Conservation (phyloP, 1,140 invertebrate genomes). For the Bombus waltoni region DNA sequence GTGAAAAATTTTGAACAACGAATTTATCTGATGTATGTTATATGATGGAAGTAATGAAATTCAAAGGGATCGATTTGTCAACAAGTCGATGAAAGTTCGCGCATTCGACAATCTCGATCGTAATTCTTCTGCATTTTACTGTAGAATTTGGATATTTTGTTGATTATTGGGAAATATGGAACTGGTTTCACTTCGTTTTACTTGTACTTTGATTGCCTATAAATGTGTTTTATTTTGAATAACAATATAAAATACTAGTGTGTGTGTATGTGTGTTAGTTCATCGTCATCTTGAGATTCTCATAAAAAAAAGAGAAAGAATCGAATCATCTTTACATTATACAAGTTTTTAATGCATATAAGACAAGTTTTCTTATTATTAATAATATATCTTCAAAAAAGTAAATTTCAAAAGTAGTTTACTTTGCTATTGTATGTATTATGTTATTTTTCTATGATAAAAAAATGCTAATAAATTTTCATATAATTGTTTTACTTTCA, state of each 20-base stretch:
- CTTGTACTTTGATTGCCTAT: background rate
- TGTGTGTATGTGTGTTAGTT: background rate
- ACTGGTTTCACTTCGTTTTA: background rate
- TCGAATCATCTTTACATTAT: background rate
- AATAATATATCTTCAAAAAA: background rate
- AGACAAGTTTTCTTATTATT: background rate
- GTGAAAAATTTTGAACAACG: background rate
- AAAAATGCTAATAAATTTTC: background rate
- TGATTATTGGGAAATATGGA: background rate
- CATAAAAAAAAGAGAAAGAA: background rate
- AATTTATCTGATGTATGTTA: slow-evolving; percentile 22
- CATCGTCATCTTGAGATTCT: background rate
- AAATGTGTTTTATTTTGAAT: background rate
- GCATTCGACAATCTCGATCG: slow-evolving; percentile 47
- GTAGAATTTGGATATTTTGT: background rate
- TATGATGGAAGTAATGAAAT: slow-evolving; percentile 52
- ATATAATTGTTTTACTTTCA: slow-evolving; percentile 53
- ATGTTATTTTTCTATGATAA: background rate
- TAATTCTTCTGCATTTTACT: slow-evolving; percentile 31
- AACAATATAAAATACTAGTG: background rate
- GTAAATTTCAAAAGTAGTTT: background rate
- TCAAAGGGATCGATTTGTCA: slow-evolving; percentile 72
- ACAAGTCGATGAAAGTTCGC: slow-evolving; percentile 70
- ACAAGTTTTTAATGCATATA: background rate
- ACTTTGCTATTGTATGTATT: background rate